Conservation (phyloP, 2,797 vertebrate species). For the Pangasius krempfi region DNA sequence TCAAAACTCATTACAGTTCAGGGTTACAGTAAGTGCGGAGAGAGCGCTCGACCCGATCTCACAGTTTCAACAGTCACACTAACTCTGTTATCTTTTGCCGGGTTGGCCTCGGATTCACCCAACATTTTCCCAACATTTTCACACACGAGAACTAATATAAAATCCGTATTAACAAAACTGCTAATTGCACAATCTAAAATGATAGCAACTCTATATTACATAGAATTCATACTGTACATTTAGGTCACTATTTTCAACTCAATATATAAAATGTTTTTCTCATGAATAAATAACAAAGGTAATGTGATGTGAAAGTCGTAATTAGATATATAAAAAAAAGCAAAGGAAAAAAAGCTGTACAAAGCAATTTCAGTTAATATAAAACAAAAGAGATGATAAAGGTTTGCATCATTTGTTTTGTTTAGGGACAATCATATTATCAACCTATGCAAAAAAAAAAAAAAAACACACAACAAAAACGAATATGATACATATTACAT, state of each 20-base stretch:
- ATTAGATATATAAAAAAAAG: constrained; percentile 64
- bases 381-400: constrained; percentile 62
- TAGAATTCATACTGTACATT: constrained; percentile 71
- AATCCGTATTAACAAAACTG: constrained; percentile 65
- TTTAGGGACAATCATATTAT: constrained; percentile 73
- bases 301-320: constrained; percentile 64
- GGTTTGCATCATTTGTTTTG: constrained; percentile 44
- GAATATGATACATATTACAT: background rate
- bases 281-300: constrained; percentile 79
- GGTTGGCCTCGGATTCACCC: constrained; percentile 25
- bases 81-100: background rate
- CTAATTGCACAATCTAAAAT: constrained; percentile 65
- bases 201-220: constrained; percentile 74
- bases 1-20: constrained; percentile 27
- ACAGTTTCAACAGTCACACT: constrained; percentile 9
- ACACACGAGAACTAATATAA: constrained; percentile 51
- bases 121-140: constrained; percentile 42
- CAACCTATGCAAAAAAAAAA: constrained; percentile 74
- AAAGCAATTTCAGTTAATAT: constrained; percentile 80
- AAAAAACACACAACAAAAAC: constrained; percentile 60
- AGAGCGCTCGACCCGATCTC: constrained; percentile 1
- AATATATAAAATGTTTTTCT: constrained; percentile 80
- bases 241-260: constrained; percentile 75
- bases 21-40: background rate
- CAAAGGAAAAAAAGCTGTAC: constrained; percentile 73